Evolutionary conservation across 2,113 vertebrate species (phyloP), one percentile per base, ranked within the genome.

Genomic region (Raphicerus campestris): DNA sequence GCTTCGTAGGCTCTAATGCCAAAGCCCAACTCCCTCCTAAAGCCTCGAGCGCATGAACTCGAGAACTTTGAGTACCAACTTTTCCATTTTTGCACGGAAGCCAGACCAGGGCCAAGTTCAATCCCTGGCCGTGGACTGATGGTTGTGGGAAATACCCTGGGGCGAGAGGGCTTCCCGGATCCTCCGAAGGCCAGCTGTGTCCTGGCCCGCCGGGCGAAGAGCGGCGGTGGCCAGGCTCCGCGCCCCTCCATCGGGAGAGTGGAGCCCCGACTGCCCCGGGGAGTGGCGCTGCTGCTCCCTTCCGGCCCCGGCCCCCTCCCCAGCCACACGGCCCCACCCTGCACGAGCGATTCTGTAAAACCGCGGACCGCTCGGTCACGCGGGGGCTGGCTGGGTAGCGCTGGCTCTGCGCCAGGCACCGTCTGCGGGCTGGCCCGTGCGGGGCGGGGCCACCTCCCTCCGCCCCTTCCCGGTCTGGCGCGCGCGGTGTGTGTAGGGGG

Each of bases 401-500:
- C 47, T 39, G 88, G 97, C 92, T 0, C 10, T 0, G 28, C 1
- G 93, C 97, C 97, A 85, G 88, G 73, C 26, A 80, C 61, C 2
- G 96, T 98, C 94, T 15, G 10, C 30, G 66, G 32, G 61, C 93
- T 30, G 82, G 83, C 58, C 66, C 3, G 70, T n/a, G n/a, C 17
- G 49, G 93, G 97, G 98, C 93, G 94, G 92, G 94, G 95, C 97
- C 35, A 58, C 87, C 75, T 94, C 93, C 96, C 95, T 91, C 98
- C 53, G 28, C 90, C 97, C 77, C 95, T 93, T 75, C 91, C 61
- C 32, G 58, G 83, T 63, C 70, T 28, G 8, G 58, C 11, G 81
- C 15, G 58, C 63, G 4, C 8, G 63, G 63, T 1, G 32, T 10
- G 7, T n/a, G 63, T n/a, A n/a, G n/a, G 9, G 17, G 63, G 63